Conservation (phyloP, 2,888 invertebrate genomes). For the Arrhopalites spinosus region DNA sequence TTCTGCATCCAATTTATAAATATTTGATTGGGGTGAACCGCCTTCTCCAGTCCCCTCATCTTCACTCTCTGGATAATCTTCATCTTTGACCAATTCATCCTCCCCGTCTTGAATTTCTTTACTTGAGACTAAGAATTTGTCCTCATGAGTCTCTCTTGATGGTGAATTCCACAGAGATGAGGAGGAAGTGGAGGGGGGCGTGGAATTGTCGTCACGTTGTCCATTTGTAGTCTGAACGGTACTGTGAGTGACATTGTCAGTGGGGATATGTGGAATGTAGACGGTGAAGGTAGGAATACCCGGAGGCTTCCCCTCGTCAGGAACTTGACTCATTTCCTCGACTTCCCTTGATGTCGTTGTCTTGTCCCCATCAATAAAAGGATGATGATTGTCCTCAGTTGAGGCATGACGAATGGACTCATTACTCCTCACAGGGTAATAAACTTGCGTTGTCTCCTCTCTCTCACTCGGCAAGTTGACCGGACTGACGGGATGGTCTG, state of each 20-base stretch:
- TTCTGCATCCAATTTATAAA: slow-evolving; percentile 51
- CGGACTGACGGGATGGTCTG: not conserved
- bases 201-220: slow-evolving; percentile 13
- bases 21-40: slow-evolving; percentile 41
- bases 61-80: slow-evolving; percentile 43
- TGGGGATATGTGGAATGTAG: slow-evolving; percentile 51
- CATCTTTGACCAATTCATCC: slow-evolving; percentile 37
- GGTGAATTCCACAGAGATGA: not conserved
- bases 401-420: slow-evolving; percentile 38
- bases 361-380: not conserved
- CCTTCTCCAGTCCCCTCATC: slow-evolving; percentile 40
- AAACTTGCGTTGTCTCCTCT: not conserved
- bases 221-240: not conserved
- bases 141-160: not conserved
- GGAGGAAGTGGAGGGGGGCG: not conserved
- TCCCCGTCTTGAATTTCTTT: not conserved
- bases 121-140: not conserved
- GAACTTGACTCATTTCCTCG: not conserved
- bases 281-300: slow-evolving; percentile 52
- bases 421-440: slow-evolving; percentile 17
- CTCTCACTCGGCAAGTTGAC: not conserved
- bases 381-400: not conserved
- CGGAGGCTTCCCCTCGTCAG: slow-evolving; percentile 25
- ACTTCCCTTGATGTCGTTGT: not conserved
- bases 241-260: not conserved